A percentile compares a stretch with the other conserved stretches of the same genome.
Conservation (phyloP, 2,797 vertebrate species). For the Coracias cyanogaster region DNA sequence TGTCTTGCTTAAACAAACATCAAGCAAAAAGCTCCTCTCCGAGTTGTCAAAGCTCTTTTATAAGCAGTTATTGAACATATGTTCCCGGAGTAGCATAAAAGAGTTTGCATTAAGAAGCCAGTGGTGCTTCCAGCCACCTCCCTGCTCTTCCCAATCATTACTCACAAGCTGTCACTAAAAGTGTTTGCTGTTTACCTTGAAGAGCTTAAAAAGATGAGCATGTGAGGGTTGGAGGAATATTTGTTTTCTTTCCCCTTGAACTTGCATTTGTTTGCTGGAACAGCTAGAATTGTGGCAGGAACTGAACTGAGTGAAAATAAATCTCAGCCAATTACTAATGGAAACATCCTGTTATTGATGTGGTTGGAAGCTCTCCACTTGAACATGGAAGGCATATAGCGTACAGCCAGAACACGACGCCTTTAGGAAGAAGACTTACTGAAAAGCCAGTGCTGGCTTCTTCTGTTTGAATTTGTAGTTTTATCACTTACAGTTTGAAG, state of each 20-base stretch:
- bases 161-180: slow-evolving; percentile 18
- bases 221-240: neutral
- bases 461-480: neutral
- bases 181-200: slow-evolving; percentile 20
- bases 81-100: neutral
- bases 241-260: slow-evolving; percentile 19
- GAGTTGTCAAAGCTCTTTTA: neutral
- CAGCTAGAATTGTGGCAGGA: slow-evolving; percentile 7
- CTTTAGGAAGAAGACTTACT: neutral
- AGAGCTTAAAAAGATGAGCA: slow-evolving; percentile 1
- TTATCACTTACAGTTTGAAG: neutral
- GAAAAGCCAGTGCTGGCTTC: neutral
- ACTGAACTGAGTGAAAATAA: slow-evolving; percentile 13
- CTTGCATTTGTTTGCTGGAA: slow-evolving; percentile 13
- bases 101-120: slow-evolving; percentile 17
- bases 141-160: neutral
- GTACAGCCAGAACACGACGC: neutral
- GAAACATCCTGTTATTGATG: neutral
- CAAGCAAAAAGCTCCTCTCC: neutral
- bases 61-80: slow-evolving; percentile 4
- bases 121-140: slow-evolving; percentile 6
- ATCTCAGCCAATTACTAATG: neutral
- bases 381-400: neutral
- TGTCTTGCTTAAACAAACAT: slow-evolving; percentile 35
- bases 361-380: neutral